Base-by-base conservation (phyloP, 2,888 invertebrate species). In the Drosophila nr. medialis region DNA sequence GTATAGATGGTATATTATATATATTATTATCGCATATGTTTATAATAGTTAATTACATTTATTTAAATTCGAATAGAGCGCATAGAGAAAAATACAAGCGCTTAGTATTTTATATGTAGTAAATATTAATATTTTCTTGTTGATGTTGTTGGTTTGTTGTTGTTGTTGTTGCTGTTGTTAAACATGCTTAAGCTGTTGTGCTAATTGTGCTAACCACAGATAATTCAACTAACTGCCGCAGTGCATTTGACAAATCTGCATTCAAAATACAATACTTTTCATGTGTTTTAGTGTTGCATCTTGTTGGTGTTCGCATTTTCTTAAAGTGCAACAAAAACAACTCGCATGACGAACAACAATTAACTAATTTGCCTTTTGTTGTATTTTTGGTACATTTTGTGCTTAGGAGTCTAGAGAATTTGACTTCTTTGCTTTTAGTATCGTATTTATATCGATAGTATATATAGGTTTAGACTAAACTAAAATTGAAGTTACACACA, bases 21-120 rank as follows among this genome's bases (percentile, higher is more conserved):
- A 60, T 70, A 64, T 71, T 75, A 69, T 77, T 77, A 80, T 77
- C 69, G 80, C 60, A 70, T 71, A 77, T 67, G 29, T 72, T 67
- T 80, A 69, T 69, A 45, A 68, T 79, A 77, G 64, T 69, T 71
- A 77, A 86, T 89, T 90, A 85, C 63, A 85, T 74, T 82, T 85
- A 89, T 82, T 85, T 85, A 85, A 85, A 85, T 85, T 85, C 85
- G 85, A 85, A 85, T 82, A 82, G 85, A 89, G 85, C 85, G 85
- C 85, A 75, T 67, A 67, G 65, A 70, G 70, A 75, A 60, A 81
- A 77, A 79, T 78, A 85, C 80, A 87, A 85, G 90, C 88, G 85
- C 90, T 79, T 88, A 88, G 90, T 87, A 73, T 72, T 72, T 79
- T 72, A 32, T 53, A 64, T 67, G n/a, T 58, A 29, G 38, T 49